phyloP scores from a whole-genome alignment of 2,888 invertebrate species.

The Cryptus armator region DNA sequence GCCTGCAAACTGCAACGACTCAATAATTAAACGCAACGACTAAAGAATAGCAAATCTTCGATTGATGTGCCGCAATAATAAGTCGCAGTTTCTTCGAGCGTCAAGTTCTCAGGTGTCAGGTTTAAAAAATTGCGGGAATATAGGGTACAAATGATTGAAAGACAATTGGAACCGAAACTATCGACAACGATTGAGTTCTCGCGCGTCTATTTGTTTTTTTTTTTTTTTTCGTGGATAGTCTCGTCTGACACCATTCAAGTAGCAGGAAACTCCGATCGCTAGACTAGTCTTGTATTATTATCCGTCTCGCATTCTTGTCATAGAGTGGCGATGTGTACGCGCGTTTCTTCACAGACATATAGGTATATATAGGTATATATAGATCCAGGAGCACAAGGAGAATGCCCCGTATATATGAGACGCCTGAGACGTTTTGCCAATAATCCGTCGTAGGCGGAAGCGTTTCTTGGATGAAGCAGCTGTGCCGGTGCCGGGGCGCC shows the following conservation, averaged over 20 bases:
- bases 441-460: slow-evolving; percentile 64
- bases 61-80: too few relatives aligned
- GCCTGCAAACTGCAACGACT: too few relatives aligned
- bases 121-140: too few relatives aligned
- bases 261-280: slow-evolving; percentile 29
- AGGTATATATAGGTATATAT: slow-evolving; percentile 7
- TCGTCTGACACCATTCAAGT: neutral
- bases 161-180: too few relatives aligned
- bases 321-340: neutral
- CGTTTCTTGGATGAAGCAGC: slow-evolving; percentile 61
- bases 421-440: slow-evolving; percentile 61
- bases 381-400: slow-evolving; percentile 3
- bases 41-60: too few relatives aligned
- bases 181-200: too few relatives aligned
- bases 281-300: neutral
- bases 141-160: too few relatives aligned
- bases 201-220: neutral
- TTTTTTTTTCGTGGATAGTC: neutral
- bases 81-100: too few relatives aligned
- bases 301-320: slow-evolving; percentile 1
- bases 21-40: too few relatives aligned
- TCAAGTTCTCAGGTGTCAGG: too few relatives aligned
- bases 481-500: slow-evolving; percentile 43
- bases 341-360: neutral
- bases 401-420: slow-evolving; percentile 1